phyloP scores from a whole-genome alignment of 2,888 invertebrate species.

The Drosophila niveifrons region DNA sequence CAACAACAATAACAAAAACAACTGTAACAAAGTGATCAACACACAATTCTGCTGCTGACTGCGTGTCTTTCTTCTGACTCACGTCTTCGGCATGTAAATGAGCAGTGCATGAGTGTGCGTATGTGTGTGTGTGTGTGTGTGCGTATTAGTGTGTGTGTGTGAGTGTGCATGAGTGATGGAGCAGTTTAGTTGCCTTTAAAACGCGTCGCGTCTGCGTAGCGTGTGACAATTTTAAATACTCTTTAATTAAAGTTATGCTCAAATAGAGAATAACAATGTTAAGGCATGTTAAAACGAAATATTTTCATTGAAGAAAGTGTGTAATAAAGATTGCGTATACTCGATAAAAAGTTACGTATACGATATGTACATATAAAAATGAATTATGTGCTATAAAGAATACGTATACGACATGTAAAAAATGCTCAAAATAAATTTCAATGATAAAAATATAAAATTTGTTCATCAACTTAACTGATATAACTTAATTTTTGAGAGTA shows the following conservation, averaged over 20 bases:
- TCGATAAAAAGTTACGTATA: not conserved
- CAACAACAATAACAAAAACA: conserved; percentile 21
- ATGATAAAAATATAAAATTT: too few relatives aligned
- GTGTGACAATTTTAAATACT: conserved; percentile 71
- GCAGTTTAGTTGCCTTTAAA: conserved; percentile 55
- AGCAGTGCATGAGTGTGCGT: conserved; percentile 36
- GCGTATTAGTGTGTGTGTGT: conserved; percentile 16
- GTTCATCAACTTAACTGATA: too few relatives aligned
- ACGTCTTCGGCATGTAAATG: conserved; percentile 77
- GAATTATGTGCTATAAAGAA: too few relatives aligned
- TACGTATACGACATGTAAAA: too few relatives aligned
- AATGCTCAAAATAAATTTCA: too few relatives aligned
- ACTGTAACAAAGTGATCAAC: conserved; percentile 53
- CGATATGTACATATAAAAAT: too few relatives aligned
- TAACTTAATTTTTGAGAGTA: too few relatives aligned
- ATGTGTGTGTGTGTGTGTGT: conserved; percentile 9
- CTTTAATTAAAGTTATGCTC: conserved; percentile 4
- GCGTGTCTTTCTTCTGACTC: conserved; percentile 63
- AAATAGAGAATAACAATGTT: conserved; percentile 4
- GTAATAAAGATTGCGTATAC: not conserved
- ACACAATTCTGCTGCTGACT: conserved; percentile 34
- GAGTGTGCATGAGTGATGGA: conserved; percentile 51
- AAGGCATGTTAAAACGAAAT: not conserved
- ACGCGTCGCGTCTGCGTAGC: conserved; percentile 66
- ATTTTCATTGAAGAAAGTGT: not conserved